These are phyloP conservation scores for Polymixis flavicincta DNA, from an alignment of 2,888 invertebrate genomes.

Conservation along the genomic window DNA sequence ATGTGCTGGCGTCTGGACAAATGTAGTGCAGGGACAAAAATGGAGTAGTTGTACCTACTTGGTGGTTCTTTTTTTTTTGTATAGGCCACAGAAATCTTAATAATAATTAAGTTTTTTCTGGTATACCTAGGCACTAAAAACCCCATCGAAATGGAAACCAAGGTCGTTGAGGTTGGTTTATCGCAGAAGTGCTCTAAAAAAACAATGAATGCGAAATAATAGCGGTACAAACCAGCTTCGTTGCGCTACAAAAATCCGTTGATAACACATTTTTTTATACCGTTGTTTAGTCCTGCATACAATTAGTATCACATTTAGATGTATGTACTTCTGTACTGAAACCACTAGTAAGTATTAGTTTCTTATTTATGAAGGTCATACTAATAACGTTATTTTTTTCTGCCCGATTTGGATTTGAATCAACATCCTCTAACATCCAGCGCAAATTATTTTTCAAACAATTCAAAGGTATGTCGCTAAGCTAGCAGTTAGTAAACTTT, in stretches of 20 bases:
- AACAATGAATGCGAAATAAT: conserved; percentile 25
- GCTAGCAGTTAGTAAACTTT: neutral
- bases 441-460: neutral
- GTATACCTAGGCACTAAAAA: neutral
- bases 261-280: conserved; percentile 36
- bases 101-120: no score
- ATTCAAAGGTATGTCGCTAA: neutral
- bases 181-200: conserved; percentile 27
- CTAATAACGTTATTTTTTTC: neutral
- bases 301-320: neutral
- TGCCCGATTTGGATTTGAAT: neutral
- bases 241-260: conserved; percentile 33
- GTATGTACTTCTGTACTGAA: neutral
- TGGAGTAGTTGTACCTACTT: no score
- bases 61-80: neutral
- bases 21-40: neutral
- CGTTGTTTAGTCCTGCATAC: conserved; percentile 21
- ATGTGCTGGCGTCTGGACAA: no score
- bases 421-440: neutral
- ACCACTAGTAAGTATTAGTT: neutral
- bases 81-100: no score
- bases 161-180: conserved; percentile 34
- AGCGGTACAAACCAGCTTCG: conserved; percentile 30
- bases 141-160: conserved; percentile 41
- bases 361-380: neutral